Percentiles rank a stretch among this genome's conserved stretches.
These are phyloP conservation scores for Globodera rostochiensis DNA, from an alignment of 1,140 invertebrate species.

Conservation along the genomic window DNA sequence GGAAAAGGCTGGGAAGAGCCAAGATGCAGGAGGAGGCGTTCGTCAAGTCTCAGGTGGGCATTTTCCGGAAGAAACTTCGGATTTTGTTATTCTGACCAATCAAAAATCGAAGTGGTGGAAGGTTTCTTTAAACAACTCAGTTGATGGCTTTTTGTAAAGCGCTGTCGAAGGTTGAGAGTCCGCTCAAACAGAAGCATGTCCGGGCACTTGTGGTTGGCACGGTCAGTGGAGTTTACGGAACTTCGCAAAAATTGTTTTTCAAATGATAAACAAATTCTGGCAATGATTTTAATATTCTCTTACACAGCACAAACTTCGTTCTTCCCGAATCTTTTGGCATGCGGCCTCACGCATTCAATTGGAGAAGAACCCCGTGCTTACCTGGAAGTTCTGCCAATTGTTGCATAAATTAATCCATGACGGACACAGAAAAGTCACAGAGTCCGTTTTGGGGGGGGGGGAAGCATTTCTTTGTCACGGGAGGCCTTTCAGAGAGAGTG, in stretches of 20 bases:
- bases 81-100: background rate
- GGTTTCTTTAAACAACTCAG: conserved; percentile 47
- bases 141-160: conserved; percentile 61
- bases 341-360: conserved; percentile 58
- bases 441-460: background rate
- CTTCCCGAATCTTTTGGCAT: conserved; percentile 61
- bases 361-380: conserved; percentile 76
- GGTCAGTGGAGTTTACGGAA: background rate
- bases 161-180: conserved; percentile 60
- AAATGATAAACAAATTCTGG: no score
- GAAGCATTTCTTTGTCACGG: background rate
- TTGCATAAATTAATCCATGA: conserved; percentile 92
- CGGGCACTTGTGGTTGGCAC: conserved; percentile 62
- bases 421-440: conserved; percentile 73
- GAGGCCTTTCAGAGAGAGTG: conserved; percentile 20
- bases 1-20: background rate
- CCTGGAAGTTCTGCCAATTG: conserved; percentile 98
- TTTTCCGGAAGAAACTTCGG: background rate
- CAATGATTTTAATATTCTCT: background rate
- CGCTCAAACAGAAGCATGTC: conserved; percentile 65
- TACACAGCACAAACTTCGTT: conserved; percentile 57
- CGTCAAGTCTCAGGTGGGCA: conserved; percentile 24
- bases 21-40: conserved; percentile 30
- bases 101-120: background rate
- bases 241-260: background rate